These are phyloP conservation scores for Tenthredo notha DNA, from an alignment of 2,888 invertebrate genomes.

Conservation along the genomic window DNA sequence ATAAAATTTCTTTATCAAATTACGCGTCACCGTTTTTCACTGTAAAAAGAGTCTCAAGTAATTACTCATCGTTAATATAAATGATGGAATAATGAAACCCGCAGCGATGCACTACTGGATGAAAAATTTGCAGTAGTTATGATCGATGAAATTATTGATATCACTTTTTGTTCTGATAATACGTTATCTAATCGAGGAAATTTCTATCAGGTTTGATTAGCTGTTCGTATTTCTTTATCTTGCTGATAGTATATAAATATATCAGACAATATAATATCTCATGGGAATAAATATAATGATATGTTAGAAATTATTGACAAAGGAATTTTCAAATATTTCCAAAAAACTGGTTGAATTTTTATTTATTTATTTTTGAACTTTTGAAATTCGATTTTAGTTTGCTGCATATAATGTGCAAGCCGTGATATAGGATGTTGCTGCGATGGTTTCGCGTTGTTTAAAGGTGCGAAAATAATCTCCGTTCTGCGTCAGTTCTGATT, in stretches of 20 bases:
- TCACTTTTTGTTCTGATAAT: background rate
- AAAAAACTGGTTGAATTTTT: background rate
- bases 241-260: background rate
- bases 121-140: background rate
- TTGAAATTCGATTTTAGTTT: background rate
- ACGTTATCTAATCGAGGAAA: background rate
- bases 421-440: background rate
- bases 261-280: background rate
- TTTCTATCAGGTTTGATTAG: background rate
- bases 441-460: background rate
- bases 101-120: background rate
- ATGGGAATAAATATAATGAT: background rate
- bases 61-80: background rate
- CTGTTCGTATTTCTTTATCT: background rate
- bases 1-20: background rate
- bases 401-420: constrained; percentile 11
- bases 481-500: constrained; percentile 39
- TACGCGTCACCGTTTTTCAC: background rate
- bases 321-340: background rate
- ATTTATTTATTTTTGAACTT: background rate
- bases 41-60: background rate
- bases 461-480: constrained; percentile 5
- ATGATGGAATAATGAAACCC: background rate
- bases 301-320: background rate
- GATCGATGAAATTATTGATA: background rate